Conservation (phyloP, 92 coral and sea anemone species). For the Phenganax subtilis region DNA sequence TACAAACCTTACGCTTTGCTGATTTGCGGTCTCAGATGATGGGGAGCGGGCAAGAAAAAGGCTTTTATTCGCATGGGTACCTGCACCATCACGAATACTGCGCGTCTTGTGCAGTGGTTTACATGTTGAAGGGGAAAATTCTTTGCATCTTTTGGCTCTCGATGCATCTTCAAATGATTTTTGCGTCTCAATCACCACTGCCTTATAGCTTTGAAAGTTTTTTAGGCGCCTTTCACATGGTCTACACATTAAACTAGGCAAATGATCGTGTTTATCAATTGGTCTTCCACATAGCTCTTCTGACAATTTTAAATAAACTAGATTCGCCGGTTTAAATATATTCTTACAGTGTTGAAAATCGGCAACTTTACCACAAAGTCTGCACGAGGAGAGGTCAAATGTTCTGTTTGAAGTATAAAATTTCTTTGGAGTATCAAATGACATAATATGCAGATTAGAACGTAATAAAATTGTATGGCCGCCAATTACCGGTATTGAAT, state of each 20-base stretch:
- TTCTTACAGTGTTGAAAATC: slow-evolving; percentile 21
- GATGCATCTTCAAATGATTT: not conserved
- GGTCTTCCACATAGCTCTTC: slow-evolving; percentile 12
- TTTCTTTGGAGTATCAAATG: slow-evolving; percentile 25
- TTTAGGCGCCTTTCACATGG: slow-evolving; percentile 24
- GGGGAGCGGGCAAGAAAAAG: slow-evolving; percentile 18
- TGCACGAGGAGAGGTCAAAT: slow-evolving; percentile 18
- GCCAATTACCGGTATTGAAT: too few relatives aligned
- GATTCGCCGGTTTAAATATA: slow-evolving; percentile 21
- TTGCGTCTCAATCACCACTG: slow-evolving; percentile 5
- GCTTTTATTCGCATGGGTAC: slow-evolving; percentile 10
- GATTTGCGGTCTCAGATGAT: slow-evolving; percentile 11
- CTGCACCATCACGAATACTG: slow-evolving; percentile 11
- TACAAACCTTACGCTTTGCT: slow-evolving; percentile 12
- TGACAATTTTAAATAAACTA: not conserved
- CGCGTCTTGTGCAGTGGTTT: slow-evolving; percentile 25
- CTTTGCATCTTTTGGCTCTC: slow-evolving; percentile 23
- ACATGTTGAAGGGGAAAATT: not conserved
- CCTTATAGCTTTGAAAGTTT: slow-evolving; percentile 18
- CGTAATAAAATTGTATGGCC: too few relatives aligned
- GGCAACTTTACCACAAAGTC: slow-evolving; percentile 28
- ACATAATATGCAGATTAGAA: not conserved
- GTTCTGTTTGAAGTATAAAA: slow-evolving; percentile 6
- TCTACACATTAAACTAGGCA: slow-evolving; percentile 13
- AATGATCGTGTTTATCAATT: slow-evolving; percentile 8